Base-by-base conservation (phyloP, 2,797 vertebrate species). In the Huso huso region DNA sequence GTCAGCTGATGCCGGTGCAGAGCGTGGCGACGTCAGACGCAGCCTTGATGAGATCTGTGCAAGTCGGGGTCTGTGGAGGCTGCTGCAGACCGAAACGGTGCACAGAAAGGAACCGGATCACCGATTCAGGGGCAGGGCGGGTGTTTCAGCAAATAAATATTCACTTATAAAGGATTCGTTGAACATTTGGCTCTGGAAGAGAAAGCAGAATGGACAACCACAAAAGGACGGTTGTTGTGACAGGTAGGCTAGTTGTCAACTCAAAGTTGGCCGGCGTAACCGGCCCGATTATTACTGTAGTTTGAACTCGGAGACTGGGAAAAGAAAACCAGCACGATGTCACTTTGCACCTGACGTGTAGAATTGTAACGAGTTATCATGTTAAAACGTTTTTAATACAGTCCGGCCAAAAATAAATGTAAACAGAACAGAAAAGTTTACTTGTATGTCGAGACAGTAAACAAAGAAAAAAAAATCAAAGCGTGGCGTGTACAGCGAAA, bases 171-270 rank as follows among this genome's bases (percentile, higher is more conserved):
- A 66, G 65, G 55, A 37, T 58, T 58, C 53, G 57, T 10, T n/a
- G 48, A 49, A 48, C 37, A 48, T 49, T 48, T 37, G 23, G 2
- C 23, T 37, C 4, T 37, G 23, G 23, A 37, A 37, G 64, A 68
- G 72, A 61, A 72, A 80, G 77, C 72, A 94, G 23, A 37, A 94
- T 94, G 93, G 91, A 94, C 66, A 91, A 87, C 76, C 86, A 79
- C 48, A 90, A 89, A 78, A 85, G 88, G 78, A 87, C 87, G 6
- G 93, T 95, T 83, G 88, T 94, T 68, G 93, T 94, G 58, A 94
- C 93, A 81, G 93, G 93, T 95, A 82, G 63, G 90, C 72, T 12
- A 37, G 48, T 12, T 51, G 70, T 2, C 66, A 66, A 66, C 49
- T 68, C 64, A 48, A 4, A 59, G 63, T 23, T 11, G 8, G 10